These are phyloP conservation scores for Mythimna albipuncta DNA, from an alignment of 2,888 invertebrate species.

Conservation along the genomic window DNA sequence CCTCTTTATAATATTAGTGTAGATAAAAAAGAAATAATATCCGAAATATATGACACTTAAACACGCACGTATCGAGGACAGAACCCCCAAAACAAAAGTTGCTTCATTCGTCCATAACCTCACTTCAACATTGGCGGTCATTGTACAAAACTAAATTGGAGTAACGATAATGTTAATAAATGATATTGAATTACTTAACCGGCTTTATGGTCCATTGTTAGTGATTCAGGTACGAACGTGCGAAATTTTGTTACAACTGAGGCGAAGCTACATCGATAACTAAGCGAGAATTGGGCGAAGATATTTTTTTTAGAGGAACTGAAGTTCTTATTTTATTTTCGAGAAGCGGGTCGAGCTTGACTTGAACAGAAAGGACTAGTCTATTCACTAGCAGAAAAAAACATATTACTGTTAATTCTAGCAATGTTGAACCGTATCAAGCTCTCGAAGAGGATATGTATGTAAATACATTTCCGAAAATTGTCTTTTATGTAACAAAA, in stretches of 20 bases:
- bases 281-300: constrained; percentile 20
- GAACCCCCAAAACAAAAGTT: constrained; percentile 13
- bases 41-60: neutral
- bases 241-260: constrained; percentile 57
- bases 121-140: constrained; percentile 54
- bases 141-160: constrained; percentile 56
- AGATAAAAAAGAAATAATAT: neutral
- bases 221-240: constrained; percentile 53
- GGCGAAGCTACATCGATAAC: constrained; percentile 41
- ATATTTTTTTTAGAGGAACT: neutral
- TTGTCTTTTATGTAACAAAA: too few relatives aligned
- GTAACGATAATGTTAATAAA: constrained; percentile 74
- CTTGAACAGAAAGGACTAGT: too few relatives aligned
- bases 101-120: constrained; percentile 53
- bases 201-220: constrained; percentile 80
- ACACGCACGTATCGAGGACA: too few relatives aligned
- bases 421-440: too few relatives aligned
- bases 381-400: too few relatives aligned
- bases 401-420: too few relatives aligned
- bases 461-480: too few relatives aligned
- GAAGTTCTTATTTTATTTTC: too few relatives aligned
- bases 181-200: constrained; percentile 78
- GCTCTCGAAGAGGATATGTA: too few relatives aligned
- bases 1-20: too few relatives aligned
- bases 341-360: too few relatives aligned